Evolutionary conservation across 1,140 invertebrate species (phyloP), one percentile per base, ranked within the genome.

Genomic region (Trachymyrmex cornetzi): DNA sequence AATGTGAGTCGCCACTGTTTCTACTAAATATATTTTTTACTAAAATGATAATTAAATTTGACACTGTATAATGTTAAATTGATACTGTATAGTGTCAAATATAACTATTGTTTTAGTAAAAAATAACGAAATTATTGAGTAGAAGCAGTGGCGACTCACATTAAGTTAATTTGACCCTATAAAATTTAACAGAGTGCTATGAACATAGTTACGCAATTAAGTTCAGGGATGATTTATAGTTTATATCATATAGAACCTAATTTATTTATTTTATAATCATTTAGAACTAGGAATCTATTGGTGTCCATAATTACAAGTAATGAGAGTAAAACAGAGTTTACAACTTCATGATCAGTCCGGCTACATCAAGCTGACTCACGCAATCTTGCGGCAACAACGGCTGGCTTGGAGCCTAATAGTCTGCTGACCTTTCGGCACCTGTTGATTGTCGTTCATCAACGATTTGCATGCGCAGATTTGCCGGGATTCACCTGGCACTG

Each of bases 381-480:
- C 59, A 74, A 74, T 82, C 77, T 86, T 86, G 24, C 44, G 50
- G 67, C 64, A 84, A 81, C 63, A 77, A 82, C 59, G 86, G 44
- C 85, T 91, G 89, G 89, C 89, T 91, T 79, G 64, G 82, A 91
- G 87, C 87, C 90, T 91, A 91, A 91, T 90, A 61, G 89, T 87
- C 71, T 87, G 81, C 85, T 91, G 90, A 90, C 90, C 90, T 88
- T 90, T 91, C 66, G 50, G 87, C 89, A 91, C 90, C 90, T 91
- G 90, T 91, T 91, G 90, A 91, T 90, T 90, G 90, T 90, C 90
- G 90, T 88, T 91, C 90, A 90, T 90, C 90, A 90, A 90, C 75
- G 89, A 91, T 91, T 91, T 91, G 89, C 87, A 91, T 90, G 77
- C 77, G 61, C 86, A 85, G 89, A 91, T 91, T 91, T 72, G 63